Evolutionary conservation across 2,888 invertebrate species (phyloP), one percentile per base, ranked within the genome.

Genomic region (Graphium colonna): DNA sequence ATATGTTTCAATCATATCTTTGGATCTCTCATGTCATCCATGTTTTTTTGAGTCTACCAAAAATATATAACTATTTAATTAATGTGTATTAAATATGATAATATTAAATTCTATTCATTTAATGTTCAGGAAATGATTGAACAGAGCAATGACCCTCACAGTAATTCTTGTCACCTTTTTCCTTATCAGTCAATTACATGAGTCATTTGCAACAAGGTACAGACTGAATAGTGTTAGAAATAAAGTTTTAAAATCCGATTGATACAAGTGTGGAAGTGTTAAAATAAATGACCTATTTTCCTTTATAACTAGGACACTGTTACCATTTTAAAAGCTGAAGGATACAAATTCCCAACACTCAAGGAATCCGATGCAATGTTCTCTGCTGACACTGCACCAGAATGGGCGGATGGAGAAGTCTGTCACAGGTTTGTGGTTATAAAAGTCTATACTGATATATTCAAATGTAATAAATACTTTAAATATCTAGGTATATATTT

Each of bases 291-390:
- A n/a, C n/a, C n/a, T 12, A 12, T 31, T 33, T 36, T 26, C 0
- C 12, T 51, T 57, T 55, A 62, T 75, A 72, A 48, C 71, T 73
- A 65, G 94, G 99, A 99, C 78, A 96, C 96, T 1, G 95, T 98
- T 85, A 96, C 95, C 71, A 94, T 97, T 64, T 92, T 99, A 91
- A 99, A 98, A 87, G 93, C 96, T 41, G 98, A 98, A 90, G 98
- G 98, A 31, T 95, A 93, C 79, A 94, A 94, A 64, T 98, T 99
- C 77, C 98, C 98, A 0, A 91, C 92, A 33, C 82, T 98, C 50
- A 96, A 96, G 73, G 99, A 99, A 85, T 96, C 98, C 53, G 99
- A 99, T 85, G 99, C 99, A 36, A 99, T 99, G 99, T 99, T 99
- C 82, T 94, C 94, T 52, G 97, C 99, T 3, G 98, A 99, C 76